Conservation (phyloP, 92 coral and sea anemone species). For the Chrysogorgia sp. region DNA sequence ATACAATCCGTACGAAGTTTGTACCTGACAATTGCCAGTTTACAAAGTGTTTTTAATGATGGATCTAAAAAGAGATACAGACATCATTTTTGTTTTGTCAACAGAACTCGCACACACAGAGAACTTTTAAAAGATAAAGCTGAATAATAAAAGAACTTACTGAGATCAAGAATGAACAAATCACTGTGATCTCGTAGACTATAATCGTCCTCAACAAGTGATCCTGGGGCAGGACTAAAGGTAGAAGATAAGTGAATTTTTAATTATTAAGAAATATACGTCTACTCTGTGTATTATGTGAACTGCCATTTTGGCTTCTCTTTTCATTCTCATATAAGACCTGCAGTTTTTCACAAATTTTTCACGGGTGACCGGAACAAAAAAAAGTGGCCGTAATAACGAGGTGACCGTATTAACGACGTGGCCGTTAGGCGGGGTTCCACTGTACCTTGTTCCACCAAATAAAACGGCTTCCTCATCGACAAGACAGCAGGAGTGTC, state of each 20-base stretch:
- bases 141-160: constrained; percentile 58
- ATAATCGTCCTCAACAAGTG: constrained; percentile 75
- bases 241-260: background rate
- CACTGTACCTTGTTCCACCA: constrained; percentile 87
- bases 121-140: background rate
- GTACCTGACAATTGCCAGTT: constrained; percentile 80
- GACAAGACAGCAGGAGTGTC: constrained; percentile 90
- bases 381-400: too few species aligned
- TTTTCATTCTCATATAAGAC: too few species aligned
- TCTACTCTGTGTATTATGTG: too few species aligned
- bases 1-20: constrained; percentile 71
- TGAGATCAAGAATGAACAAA: constrained; percentile 81
- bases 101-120: background rate
- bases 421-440: background rate
- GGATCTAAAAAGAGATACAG: constrained; percentile 72
- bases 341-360: too few species aligned
- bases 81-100: too few species aligned
- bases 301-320: too few species aligned
- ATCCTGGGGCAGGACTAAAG: constrained; percentile 77
- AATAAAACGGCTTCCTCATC: constrained; percentile 74
- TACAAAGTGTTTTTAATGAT: constrained; percentile 84
- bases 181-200: constrained; percentile 91
- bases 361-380: too few species aligned
- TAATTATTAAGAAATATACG: too few species aligned
- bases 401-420: background rate